Evolutionary conservation across 64 coral and sea anemone genomes (phyloP).

Genomic region (Porites lutea): DNA sequence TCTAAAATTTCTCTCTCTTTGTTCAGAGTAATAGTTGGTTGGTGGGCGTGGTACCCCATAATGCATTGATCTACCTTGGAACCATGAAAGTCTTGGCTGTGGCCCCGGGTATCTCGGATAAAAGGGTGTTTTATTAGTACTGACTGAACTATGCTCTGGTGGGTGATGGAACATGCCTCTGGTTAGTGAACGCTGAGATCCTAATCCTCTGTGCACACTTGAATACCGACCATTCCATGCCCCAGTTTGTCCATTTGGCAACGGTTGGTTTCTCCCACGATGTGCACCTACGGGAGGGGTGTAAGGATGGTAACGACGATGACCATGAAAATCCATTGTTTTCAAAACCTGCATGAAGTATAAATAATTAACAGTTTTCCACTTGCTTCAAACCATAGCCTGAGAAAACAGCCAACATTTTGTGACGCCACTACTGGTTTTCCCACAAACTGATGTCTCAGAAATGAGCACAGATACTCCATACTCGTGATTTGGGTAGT

Average conservation of each 20-base stretch:
- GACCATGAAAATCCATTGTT: slow-evolving; percentile 19
- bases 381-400: too few relatives aligned
- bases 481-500: too few relatives aligned
- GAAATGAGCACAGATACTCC: too few relatives aligned
- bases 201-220: neutral
- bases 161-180: neutral
- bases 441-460: too few relatives aligned
- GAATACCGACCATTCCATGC: neutral
- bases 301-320: neutral
- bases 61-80: slow-evolving; percentile 42
- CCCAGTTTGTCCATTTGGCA: neutral
- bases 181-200: neutral
- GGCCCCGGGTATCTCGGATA: neutral
- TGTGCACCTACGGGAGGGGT: neutral
- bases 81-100: neutral
- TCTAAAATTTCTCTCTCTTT: neutral
- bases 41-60: slow-evolving; percentile 16
- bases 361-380: neutral
- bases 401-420: too few relatives aligned
- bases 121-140: neutral
- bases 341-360: neutral
- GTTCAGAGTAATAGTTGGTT: neutral
- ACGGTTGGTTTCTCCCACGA: neutral
- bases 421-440: too few relatives aligned
- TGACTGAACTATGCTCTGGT: neutral